Evolutionary conservation across 2,113 vertebrate genomes (phyloP), one percentile per base, ranked within the genome.

Genomic region (Capreolus pygargus): DNA sequence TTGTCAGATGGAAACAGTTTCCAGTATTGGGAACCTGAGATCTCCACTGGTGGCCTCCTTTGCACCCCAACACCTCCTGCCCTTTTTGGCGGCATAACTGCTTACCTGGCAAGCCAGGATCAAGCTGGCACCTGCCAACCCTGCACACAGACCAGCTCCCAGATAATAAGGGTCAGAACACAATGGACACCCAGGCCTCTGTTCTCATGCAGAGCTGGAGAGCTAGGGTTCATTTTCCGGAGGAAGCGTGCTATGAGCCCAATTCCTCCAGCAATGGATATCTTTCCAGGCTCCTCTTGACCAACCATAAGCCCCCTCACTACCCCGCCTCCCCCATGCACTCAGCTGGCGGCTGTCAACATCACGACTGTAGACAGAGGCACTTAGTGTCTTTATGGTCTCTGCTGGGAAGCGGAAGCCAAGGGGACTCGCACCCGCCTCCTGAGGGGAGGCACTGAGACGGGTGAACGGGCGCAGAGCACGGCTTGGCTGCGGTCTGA

Each of bases 341-440:
- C 57, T 16, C 50, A 81, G 3, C 39, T 27, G 17, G 36, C 8
- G 43, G 64, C 10, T 28, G 57, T 82, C 79, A 58, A 92, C 12
- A 11, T 67, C 54, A 28, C 9, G 0, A 27, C 21, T 0, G 1
- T 1, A 5, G 15, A 30, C 0, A 1, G 50, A 2, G 30, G 28
- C 27, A 30, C 78, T 83, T 0, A 60, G 64, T 43, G 61, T 64
- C 54, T 97, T 89, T 45, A 83, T 23, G 54, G 89, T 15, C 78
- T 91, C 50, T 0, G 1, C n/a, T 25, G 30, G 36, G 81, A n/a
- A 7, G 36, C 10, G 55, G 74, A 85, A 84, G 84, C 60, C 39
- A 60, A 23, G 1, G n/a, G 16, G 50, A 57, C 45, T 36, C 7
- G 15, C 39, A 30, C 28, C 17, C 14, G 39, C 64, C 61, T 54